A percentile compares a stretch with the other conserved stretches of the same genome.
Evolutionary conservation across 30 jellyfish, hydroid and myxozoan genomes (phyloP).

Genomic region (Phacellophora camtschatica): DNA sequence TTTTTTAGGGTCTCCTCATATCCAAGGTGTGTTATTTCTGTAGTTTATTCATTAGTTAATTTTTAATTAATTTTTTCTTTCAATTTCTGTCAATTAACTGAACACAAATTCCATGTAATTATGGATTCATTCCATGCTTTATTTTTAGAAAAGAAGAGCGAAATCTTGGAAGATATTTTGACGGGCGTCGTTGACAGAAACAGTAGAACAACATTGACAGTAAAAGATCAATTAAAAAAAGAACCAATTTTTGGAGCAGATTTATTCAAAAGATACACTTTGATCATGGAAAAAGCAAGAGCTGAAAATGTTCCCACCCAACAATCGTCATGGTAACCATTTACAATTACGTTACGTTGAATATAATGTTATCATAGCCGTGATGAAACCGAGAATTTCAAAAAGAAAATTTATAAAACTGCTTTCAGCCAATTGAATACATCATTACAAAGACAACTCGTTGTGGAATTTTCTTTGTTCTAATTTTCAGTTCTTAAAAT

Average conservation of each 20-base stretch:
- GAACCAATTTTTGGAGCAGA: slow-evolving; percentile 27
- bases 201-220: not conserved
- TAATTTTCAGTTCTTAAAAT: too few species aligned
- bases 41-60: not conserved
- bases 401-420: too few species aligned
- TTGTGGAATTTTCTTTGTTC: too few species aligned
- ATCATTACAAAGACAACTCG: too few species aligned
- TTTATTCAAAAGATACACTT: not conserved
- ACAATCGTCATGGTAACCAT: not conserved
- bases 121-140: too few species aligned
- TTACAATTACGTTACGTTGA: too few species aligned
- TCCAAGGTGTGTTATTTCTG: slow-evolving; percentile 4
- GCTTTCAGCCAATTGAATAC: too few species aligned
- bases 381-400: too few species aligned
- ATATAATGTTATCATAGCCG: too few species aligned
- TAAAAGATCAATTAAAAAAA: not conserved
- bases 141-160: slow-evolving; percentile 14
- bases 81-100: too few species aligned
- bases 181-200: slow-evolving; percentile 45
- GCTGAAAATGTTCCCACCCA: not conserved
- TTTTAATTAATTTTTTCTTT: too few species aligned
- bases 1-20: slow-evolving; percentile 23
- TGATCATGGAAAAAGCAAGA: not conserved
- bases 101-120: too few species aligned
- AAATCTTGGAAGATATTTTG: slow-evolving; percentile 13